phyloP scores from a whole-genome alignment of 1,140 invertebrate genomes.

The Dolichoris vasculosae region DNA sequence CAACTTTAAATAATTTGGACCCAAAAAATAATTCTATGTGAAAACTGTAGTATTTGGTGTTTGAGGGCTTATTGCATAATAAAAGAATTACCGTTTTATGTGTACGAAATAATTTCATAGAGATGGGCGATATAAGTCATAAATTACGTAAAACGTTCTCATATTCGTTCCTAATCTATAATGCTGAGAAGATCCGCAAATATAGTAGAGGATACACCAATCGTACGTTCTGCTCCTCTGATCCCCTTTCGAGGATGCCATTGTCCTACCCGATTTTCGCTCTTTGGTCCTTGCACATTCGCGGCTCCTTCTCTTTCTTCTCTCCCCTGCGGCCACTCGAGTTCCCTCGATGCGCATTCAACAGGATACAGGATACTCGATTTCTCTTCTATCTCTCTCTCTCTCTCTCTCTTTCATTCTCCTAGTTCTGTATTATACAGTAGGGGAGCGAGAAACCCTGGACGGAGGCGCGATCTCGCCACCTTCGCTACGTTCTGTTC shows the following conservation, averaged over 20 bases:
- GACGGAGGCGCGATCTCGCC: background rate
- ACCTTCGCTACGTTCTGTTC: constrained; percentile 56
- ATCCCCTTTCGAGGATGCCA: constrained; percentile 65
- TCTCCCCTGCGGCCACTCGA: background rate
- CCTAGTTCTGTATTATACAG: constrained; percentile 25
- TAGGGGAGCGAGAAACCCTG: background rate
- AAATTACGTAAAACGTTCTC: background rate
- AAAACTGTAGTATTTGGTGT: no score
- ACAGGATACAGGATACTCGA: constrained; percentile 37
- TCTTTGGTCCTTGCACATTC: constrained; percentile 53
- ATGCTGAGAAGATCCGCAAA: background rate
- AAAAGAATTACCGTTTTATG: no score
- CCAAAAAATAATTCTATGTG: no score
- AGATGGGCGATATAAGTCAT: background rate
- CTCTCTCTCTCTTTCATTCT: constrained; percentile 27
- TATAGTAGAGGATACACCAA: constrained; percentile 40
- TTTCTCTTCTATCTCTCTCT: constrained; percentile 45
- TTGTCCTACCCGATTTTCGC: constrained; percentile 65
- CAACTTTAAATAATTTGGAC: no score
- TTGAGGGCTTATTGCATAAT: no score
- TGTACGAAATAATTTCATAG: no score
- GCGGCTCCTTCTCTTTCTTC: constrained; percentile 36
- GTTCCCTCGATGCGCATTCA: background rate
- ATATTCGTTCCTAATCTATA: background rate
- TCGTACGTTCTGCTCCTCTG: constrained; percentile 67